Base-by-base conservation (phyloP, 2,113 vertebrate species). In the Heterotilapia buettikoferi region DNA sequence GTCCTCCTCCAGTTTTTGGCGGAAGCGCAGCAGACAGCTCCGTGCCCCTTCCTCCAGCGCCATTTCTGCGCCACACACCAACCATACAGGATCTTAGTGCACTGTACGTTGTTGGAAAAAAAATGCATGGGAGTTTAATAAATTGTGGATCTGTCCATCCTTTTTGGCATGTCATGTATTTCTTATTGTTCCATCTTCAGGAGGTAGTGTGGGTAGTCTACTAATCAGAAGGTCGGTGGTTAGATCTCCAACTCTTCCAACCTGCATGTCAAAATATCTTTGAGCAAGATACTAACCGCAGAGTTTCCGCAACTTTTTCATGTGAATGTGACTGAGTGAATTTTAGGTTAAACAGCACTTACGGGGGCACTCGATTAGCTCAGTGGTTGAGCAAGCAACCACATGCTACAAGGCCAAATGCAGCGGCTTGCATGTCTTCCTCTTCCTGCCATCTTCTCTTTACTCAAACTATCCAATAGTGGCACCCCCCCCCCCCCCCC, bases 21-120 rank as follows among this genome's bases (percentile, higher is more conserved):
- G 96, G 76, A 97, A 94, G 89, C 94, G 97, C 92, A 98, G 94
- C 90, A 99, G 96, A 90, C 95, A 97, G 94, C 97, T 98, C 84
- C 97, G 96, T 16, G 98, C 95, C 45, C 90, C 95, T 93, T 97
- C 96, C 66, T 98, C 98, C 98, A 99, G 97, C 43, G 84, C 90
- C 94, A 95, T 95, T 59, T 73, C 82, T 79, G 83, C 78, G 2
- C 21, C 13, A 12, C 38, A 33, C 45, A 13, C 29, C 40, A 13
- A 92, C 83, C 92, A 94, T 94, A 73, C 89, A 94, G 90, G 19
- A 29, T 21, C 26, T 40, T 14, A 10, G 0, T 14, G 19, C 7
- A 9, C 80, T 93, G 66, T 19, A 68, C 18, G 12, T 33, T 0
- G 19, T 59, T 26, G 4, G 10, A 56, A 16, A 14, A 14, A 11